A percentile compares a stretch with the other conserved stretches of the same genome.
Conservation (phyloP, 2,113 vertebrate species). For the Peromyscus polionotus region DNA sequence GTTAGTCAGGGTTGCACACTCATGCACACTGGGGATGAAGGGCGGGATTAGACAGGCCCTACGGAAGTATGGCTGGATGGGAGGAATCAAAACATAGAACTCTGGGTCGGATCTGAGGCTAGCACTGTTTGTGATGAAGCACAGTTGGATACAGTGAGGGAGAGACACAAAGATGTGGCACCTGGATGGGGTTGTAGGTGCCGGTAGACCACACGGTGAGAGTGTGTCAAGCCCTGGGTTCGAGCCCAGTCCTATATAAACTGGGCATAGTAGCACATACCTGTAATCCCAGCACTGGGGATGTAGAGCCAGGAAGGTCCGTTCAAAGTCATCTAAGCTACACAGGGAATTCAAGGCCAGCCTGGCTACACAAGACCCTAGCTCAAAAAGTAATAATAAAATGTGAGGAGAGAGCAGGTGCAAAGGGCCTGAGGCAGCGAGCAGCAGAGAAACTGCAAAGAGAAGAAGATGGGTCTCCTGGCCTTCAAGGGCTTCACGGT, state of each 20-base stretch:
- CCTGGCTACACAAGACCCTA: neutral
- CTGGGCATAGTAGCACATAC: neutral
- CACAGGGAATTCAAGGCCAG: neutral
- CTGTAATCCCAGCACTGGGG: neutral
- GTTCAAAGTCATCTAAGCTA: neutral
- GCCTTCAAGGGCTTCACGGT: neutral
- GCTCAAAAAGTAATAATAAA: neutral
- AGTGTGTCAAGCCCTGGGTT: neutral
- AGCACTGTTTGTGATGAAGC: neutral
- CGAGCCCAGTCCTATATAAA: neutral
- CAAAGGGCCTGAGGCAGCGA: neutral
- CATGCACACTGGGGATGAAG: rapidly evolving
- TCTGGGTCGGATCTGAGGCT: neutral
- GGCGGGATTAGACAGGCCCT: neutral
- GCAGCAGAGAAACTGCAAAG: no score
- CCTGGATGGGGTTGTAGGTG: no score
- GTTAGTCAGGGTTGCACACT: neutral
- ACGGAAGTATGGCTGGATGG: neutral
- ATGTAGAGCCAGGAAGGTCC: neutral
- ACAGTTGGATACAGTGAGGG: neutral
- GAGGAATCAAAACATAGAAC: neutral
- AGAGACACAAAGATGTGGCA: neutral
- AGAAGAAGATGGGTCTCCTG: neutral
- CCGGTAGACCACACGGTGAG: neutral
- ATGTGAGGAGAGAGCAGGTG: neutral